Conservation (phyloP, 2,113 vertebrate genomes). For the Labeo catla region DNA sequence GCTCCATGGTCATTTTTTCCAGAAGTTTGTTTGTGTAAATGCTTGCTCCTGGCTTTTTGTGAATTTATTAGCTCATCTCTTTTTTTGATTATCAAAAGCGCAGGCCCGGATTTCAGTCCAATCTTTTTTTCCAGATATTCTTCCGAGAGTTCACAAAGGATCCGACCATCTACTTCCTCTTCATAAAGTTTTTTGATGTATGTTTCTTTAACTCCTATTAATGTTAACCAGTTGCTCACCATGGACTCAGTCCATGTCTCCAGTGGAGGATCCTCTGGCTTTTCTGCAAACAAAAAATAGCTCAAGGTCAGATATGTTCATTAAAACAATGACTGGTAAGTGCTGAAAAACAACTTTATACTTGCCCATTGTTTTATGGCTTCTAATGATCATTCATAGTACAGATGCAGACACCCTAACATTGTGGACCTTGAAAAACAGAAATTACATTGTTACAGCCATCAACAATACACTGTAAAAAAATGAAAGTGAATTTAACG, state of each 20-base stretch:
- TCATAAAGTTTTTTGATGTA: conserved; percentile 71
- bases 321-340: neutral
- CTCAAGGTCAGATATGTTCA: neutral
- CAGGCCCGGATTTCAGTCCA: conserved; percentile 78
- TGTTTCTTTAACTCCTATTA: conserved; percentile 72
- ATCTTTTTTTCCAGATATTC: conserved; percentile 71
- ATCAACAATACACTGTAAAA: no score
- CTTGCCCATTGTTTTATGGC: conserved; percentile 49
- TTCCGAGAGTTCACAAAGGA: conserved; percentile 68
- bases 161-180: conserved; percentile 79
- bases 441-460: neutral
- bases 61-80: conserved; percentile 68
- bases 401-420: neutral
- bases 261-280: conserved; percentile 60
- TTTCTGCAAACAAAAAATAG: conserved; percentile 44
- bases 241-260: conserved; percentile 76
- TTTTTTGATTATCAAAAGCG: conserved; percentile 72
- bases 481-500: no score
- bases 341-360: neutral
- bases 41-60: conserved; percentile 5
- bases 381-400: neutral
- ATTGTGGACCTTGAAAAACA: conserved; percentile 1
- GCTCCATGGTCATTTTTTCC: neutral
- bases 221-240: conserved; percentile 77
- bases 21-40: neutral